phyloP scores from a whole-genome alignment of 2,888 invertebrate genomes.

The Mythimna loreyi region DNA sequence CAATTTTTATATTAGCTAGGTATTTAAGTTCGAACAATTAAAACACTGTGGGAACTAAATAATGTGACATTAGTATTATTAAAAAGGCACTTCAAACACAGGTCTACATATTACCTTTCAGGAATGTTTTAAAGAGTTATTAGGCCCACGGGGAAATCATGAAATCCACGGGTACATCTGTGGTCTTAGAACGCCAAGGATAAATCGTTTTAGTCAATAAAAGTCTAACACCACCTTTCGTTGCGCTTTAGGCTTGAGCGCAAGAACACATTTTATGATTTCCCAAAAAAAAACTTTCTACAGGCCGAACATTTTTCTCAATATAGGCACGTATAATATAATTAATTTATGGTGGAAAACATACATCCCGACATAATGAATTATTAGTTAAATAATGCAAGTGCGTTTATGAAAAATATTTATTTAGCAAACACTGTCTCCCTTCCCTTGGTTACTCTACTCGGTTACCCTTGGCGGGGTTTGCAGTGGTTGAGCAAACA shows the following conservation, averaged over 20 bases:
- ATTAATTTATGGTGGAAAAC: constrained; percentile 47
- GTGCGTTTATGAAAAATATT: constrained; percentile 86
- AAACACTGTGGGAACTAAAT: constrained; percentile 33
- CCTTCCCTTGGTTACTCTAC: constrained; percentile 60
- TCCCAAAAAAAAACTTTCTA: background rate
- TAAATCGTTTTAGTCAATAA: no score
- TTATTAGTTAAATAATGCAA: constrained; percentile 82
- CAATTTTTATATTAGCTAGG: constrained; percentile 37
- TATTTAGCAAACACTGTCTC: constrained; percentile 79
- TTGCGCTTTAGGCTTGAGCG: no score
- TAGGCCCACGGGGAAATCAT: no score
- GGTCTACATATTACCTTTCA: no score
- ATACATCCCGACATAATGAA: constrained; percentile 75
- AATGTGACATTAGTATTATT: background rate
- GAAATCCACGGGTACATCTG: no score
- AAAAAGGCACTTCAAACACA: background rate
- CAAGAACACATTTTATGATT: no score
- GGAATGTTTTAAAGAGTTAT: no score
- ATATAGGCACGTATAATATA: constrained; percentile 1
- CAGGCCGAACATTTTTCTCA: background rate
- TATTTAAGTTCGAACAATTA: constrained; percentile 34
- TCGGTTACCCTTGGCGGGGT: constrained; percentile 71
- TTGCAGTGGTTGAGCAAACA: constrained; percentile 80
- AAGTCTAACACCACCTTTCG: no score
- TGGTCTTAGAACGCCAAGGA: no score